Conservation (phyloP, 1,140 invertebrate genomes). For the Saxidomus purpurata region DNA sequence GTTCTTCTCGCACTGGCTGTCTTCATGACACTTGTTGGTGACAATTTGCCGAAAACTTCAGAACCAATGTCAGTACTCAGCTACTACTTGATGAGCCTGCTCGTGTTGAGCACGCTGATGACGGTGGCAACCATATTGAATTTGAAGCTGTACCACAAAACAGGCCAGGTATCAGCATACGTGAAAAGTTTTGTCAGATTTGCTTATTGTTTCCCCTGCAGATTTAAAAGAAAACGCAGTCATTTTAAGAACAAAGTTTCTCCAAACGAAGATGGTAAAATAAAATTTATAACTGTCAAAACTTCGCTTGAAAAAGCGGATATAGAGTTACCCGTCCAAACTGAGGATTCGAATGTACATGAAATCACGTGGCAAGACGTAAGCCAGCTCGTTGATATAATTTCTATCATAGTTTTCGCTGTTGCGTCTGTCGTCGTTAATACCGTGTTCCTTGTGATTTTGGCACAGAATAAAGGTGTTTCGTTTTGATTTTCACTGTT, state of each 20-base stretch:
- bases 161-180: neutral
- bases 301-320: neutral
- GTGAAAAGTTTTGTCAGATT: neutral
- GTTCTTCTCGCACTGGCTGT: conserved; percentile 49
- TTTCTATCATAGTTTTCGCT: neutral
- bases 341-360: no score
- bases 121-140: neutral
- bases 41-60: conserved; percentile 46
- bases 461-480: neutral
- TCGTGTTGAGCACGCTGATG: neutral
- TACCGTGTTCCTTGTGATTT: neutral
- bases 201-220: neutral
- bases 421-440: neutral
- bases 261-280: neutral
- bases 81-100: conserved; percentile 13
- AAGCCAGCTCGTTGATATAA: neutral
- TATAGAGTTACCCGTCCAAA: no score
- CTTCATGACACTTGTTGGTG: conserved; percentile 54
- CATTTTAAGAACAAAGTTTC: neutral
- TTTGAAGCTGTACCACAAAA: neutral
- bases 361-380: conserved; percentile 15
- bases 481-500: neutral
- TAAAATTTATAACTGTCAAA: neutral
- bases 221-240: neutral
- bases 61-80: conserved; percentile 38